A percentile compares a stretch with the other conserved stretches of the same genome.
phyloP scores from a whole-genome alignment of 2,113 vertebrate genomes.

The Erinaceus europaeus region DNA sequence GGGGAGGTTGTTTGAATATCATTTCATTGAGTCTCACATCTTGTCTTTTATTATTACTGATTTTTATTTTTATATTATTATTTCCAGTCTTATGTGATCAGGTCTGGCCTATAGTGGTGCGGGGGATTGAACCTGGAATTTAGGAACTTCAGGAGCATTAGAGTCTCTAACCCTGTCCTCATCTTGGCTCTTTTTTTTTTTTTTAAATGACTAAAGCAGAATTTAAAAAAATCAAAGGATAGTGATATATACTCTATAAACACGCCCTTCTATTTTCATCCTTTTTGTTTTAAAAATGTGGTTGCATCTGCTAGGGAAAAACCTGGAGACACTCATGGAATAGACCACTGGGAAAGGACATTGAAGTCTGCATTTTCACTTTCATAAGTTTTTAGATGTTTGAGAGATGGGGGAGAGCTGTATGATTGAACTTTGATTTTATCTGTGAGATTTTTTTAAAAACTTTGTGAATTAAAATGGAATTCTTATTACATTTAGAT shows the following conservation, averaged over 20 bases:
- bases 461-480: slow-evolving; percentile 15
- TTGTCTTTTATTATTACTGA: no score
- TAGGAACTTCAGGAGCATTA: no score
- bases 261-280: not conserved
- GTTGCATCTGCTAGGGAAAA: slow-evolving; percentile 1
- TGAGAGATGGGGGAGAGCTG: not conserved
- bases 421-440: not conserved
- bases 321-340: not conserved
- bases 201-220: not conserved
- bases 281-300: slow-evolving; percentile 38
- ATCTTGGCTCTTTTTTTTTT: no score
- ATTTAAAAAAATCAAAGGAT: slow-evolving; percentile 25
- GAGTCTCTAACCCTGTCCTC: no score
- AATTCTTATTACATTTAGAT: not conserved
- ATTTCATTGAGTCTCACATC: no score
- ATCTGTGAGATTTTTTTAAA: slow-evolving; percentile 38
- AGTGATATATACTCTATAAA: not conserved
- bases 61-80: no score
- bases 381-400: not conserved
- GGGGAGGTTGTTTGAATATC: no score
- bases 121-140: no score
- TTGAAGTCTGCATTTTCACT: no score
- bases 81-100: no score
- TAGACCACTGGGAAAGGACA: slow-evolving; percentile 1
- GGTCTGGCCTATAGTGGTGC: no score